A percentile compares a stretch with the other conserved stretches of the same genome.
Evolutionary conservation across 2,888 invertebrate genomes (phyloP).

Genomic region (Pristionchus fissidentatus): DNA sequence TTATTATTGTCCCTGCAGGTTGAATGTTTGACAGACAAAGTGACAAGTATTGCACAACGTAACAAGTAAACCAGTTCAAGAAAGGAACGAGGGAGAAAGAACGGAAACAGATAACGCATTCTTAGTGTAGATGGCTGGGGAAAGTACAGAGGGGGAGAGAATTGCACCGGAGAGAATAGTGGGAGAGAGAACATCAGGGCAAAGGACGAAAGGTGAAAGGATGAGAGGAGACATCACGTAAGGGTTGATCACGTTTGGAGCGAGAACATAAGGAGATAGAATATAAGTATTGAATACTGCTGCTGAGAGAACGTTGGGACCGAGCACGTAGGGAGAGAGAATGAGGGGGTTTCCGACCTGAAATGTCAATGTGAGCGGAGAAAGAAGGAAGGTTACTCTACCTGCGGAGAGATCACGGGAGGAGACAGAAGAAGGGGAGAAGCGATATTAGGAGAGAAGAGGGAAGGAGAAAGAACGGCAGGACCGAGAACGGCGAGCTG

Average conservation of each 20-base stretch:
- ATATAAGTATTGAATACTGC: constrained; percentile 61
- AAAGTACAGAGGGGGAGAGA: constrained; percentile 54
- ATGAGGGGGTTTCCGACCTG: constrained; percentile 54
- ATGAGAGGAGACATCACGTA: constrained; percentile 59
- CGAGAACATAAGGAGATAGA: constrained; percentile 62
- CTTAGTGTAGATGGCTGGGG: constrained; percentile 66
- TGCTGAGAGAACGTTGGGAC: constrained; percentile 53
- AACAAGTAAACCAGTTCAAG: constrained; percentile 35
- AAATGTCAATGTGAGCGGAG: neutral
- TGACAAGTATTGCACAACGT: neutral
- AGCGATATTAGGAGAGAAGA: constrained; percentile 65
- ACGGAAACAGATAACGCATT: constrained; percentile 62
- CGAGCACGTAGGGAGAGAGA: constrained; percentile 52
- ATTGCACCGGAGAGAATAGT: constrained; percentile 60
- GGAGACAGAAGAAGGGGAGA: constrained; percentile 61
- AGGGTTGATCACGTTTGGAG: constrained; percentile 67
- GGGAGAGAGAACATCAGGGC: constrained; percentile 64
- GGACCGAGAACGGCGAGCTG: constrained; percentile 63
- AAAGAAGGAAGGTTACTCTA: neutral
- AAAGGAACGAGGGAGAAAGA: constrained; percentile 63
- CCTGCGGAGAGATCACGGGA: constrained; percentile 66
- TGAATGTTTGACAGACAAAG: neutral
- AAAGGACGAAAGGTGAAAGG: constrained; percentile 60
- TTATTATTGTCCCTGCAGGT: constrained; percentile 34
- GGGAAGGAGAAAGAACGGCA: constrained; percentile 62